Conservation (phyloP, 2,797 vertebrate genomes). For the Neosalanx taihuensis region DNA sequence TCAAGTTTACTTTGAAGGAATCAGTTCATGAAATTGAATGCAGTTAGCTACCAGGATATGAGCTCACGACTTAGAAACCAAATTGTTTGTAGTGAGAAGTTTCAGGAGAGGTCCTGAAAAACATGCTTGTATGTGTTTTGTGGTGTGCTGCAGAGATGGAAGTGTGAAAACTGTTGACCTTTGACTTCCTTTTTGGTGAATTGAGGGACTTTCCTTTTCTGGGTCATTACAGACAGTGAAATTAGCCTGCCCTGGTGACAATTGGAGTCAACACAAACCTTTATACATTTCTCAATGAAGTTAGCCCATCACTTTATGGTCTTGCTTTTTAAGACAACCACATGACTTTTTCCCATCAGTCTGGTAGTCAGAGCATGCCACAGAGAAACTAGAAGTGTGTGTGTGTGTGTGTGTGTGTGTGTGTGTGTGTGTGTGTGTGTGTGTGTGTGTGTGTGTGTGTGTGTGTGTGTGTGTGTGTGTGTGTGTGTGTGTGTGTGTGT, state of each 20-base stretch:
- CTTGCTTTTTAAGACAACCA: neutral
- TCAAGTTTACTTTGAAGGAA: neutral
- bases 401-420: neutral
- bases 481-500: no score
- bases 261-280: neutral
- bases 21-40: neutral
- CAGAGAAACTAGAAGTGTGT: neutral
- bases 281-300: neutral
- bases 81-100: neutral
- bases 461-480: no score
- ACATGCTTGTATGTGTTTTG: neutral
- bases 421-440: neutral
- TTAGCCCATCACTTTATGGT: no score
- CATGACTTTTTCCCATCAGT: neutral
- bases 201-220: neutral
- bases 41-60: neutral
- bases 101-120: neutral
- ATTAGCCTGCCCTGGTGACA: neutral
- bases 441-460: no score
- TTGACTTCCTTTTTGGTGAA: neutral
- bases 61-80: slow-evolving; percentile 2
- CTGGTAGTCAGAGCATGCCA: neutral
- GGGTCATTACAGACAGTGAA: neutral
- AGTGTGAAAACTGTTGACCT: neutral
- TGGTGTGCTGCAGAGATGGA: neutral